Base-by-base conservation (phyloP, 2,797 vertebrate genomes). In the Chaunax sp. region DNA sequence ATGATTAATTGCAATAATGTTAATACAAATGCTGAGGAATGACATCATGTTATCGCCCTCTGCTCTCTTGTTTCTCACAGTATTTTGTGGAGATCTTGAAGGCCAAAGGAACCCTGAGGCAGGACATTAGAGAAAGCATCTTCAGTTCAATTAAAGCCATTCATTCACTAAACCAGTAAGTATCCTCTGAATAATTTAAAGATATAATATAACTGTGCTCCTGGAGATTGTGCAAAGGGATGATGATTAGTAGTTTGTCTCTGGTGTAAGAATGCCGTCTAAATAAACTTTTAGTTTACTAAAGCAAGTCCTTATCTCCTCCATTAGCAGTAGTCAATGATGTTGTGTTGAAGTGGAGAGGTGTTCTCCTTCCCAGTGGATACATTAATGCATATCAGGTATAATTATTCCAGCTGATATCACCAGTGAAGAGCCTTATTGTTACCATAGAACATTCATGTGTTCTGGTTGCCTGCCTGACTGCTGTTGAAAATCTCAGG, bases 1-100 rank as follows among this genome's bases (percentile, higher is more conserved):
- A 16, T 43, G 6, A 43, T n/a, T 45, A 10, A 45, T 20, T 11
- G 1, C 20, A 10, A 43, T 43, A 4, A n/a, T n/a, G n/a, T 77
- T 71, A 73, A 64, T 71, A 65, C 64, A 52, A 19, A 56, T 51
- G 18, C 30, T 37, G 45, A 59, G 18, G 26, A 58, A 30, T 64
- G 33, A 60, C 37, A 1, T 30, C 0, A 13, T 23, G 63, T 46
- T 58, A 4, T 72, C 52, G 77, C 57, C 25, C 12, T 55, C 46
- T 78, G 62, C 38, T 54, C 45, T 82, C 23, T 68, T 72, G 38
- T 81, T 81, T 75, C 74, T 54, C 54, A 49, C 82, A 98, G 97
- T 97, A 95, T 83, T 98, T 98, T 85, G 90, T 98, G 92, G 94
- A 93, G 65, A 96, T 98, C 89, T 87, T 98, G 89, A 95, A 94